These are phyloP conservation scores for Buphagus erythrorhynchus DNA, from an alignment of 2,797 vertebrate genomes.

Conservation along the genomic window DNA sequence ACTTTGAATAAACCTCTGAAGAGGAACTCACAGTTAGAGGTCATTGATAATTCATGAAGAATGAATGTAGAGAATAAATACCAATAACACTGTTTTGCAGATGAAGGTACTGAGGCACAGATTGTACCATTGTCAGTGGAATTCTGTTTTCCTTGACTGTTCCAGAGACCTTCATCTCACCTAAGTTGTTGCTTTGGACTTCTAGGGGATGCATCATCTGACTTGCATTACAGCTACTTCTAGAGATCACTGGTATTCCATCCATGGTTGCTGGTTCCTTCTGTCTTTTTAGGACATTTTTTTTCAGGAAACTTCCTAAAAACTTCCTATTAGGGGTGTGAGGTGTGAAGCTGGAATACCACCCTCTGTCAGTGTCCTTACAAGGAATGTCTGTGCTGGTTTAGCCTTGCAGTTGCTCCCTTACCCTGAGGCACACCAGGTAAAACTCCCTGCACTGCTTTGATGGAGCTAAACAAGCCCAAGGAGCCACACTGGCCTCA, in stretches of 20 bases:
- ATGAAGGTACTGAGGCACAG: neutral
- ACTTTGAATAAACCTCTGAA: neutral
- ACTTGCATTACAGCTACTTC: neutral
- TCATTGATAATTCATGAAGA: neutral
- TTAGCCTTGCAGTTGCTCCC: neutral
- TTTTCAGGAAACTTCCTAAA: neutral
- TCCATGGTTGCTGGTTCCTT: neutral
- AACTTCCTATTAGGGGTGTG: neutral
- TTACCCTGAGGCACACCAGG: neutral
- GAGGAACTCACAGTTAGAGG: neutral
- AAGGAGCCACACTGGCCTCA: accelerated
- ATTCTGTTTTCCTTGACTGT: neutral
- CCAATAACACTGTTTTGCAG: neutral
- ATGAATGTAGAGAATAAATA: neutral
- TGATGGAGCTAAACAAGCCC: neutral
- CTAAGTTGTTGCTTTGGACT: neutral
- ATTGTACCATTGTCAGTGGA: neutral
- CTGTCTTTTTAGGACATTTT: neutral
- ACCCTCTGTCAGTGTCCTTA: neutral
- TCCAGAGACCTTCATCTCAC: neutral
- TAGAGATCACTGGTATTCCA: neutral
- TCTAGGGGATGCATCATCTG: neutral
- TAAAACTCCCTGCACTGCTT: neutral
- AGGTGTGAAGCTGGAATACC: neutral
- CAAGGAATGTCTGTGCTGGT: neutral